These are phyloP conservation scores for Melanostigma gelatinosum DNA, from an alignment of 2,113 vertebrate genomes.

Conservation along the genomic window DNA sequence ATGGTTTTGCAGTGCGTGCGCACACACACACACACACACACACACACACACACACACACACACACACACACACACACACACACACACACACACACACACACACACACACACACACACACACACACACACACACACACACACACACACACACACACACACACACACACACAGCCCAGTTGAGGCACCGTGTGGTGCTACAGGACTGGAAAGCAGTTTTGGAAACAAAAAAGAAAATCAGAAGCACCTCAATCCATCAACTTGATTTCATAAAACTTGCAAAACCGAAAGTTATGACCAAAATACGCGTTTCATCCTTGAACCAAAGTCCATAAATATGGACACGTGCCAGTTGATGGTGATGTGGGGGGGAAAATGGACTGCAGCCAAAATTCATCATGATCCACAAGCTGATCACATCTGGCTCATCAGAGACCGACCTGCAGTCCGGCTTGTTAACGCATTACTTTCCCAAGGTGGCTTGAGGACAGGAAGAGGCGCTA, in stretches of 20 bases:
- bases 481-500: conserved; percentile 28
- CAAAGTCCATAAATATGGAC: conserved; percentile 21
- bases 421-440: conserved; percentile 28
- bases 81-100: no score
- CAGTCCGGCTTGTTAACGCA: conserved; percentile 42
- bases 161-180: neutral
- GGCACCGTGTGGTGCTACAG: conserved; percentile 66
- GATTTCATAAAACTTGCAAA: conserved; percentile 30
- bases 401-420: conserved; percentile 37
- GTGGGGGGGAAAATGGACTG: conserved; percentile 31
- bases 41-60: conserved; percentile 1
- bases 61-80: neutral
- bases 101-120: no score
- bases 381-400: conserved; percentile 47
- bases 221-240: neutral
- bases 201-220: neutral
- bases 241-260: conserved; percentile 11
- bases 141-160: neutral
- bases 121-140: neutral
- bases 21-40: neutral
- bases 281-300: conserved; percentile 10
- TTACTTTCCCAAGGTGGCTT: conserved; percentile 22
- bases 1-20: conserved; percentile 10
- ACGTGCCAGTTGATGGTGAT: conserved; percentile 5
- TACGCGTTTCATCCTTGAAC: conserved; percentile 17